Evolutionary conservation across 2,888 invertebrate genomes (phyloP).

Genomic region (Ectemnius lituratus): DNA sequence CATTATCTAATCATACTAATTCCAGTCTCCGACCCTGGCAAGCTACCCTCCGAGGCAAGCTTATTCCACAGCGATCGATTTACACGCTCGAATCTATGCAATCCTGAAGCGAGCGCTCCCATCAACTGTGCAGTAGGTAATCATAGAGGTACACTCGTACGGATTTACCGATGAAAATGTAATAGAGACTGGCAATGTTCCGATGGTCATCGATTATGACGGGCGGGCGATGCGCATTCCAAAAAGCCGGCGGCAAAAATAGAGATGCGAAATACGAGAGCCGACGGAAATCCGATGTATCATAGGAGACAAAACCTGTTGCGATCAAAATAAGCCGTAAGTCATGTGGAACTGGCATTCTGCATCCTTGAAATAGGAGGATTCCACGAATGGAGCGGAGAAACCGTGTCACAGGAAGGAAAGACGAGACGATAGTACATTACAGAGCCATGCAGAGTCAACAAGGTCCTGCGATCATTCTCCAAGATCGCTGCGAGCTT

Average conservation of each 20-base stretch:
- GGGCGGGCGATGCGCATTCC: too few species aligned
- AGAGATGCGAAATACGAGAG: too few species aligned
- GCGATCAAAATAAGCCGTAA: neutral
- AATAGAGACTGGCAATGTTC: too few species aligned
- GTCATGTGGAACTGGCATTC: conserved; percentile 10
- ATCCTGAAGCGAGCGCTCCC: too few species aligned
- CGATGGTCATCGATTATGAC: too few species aligned
- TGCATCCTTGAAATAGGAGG: conserved; percentile 6
- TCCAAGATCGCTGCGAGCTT: conserved; percentile 2
- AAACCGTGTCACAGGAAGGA: conserved; percentile 17
- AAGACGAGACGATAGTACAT: conserved; percentile 20
- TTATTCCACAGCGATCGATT: neutral
- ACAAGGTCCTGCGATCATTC: neutral
- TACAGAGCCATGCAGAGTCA: conserved; percentile 9
- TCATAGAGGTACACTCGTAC: too few species aligned
- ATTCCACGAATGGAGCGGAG: conserved; percentile 7
- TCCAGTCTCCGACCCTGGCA: neutral
- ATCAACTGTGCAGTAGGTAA: too few species aligned
- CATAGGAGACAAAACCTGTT: conserved; percentile 9
- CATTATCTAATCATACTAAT: neutral
- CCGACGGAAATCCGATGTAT: conserved; percentile 1
- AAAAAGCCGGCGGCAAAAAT: too few species aligned
- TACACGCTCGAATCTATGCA: neutral
- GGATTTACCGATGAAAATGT: too few species aligned
- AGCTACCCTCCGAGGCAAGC: neutral